phyloP scores from a whole-genome alignment of 2,797 vertebrate genomes.

The Microchirus variegatus region DNA sequence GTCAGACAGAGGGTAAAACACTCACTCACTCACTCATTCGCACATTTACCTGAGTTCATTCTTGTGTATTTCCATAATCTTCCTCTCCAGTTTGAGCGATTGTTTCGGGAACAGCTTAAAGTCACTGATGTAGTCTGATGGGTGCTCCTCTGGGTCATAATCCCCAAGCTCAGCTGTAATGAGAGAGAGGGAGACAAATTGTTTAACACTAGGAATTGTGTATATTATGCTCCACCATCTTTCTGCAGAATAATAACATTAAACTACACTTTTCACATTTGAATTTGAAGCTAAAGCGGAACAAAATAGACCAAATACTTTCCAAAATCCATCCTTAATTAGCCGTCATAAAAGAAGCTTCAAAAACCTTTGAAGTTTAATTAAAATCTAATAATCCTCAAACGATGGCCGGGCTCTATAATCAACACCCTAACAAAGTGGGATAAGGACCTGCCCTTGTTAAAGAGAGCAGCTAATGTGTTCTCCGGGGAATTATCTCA shows the following conservation, averaged over 20 bases:
- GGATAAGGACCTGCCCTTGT: slow-evolving; percentile 51
- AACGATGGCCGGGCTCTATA: slow-evolving; percentile 47
- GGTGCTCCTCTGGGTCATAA: slow-evolving; percentile 92
- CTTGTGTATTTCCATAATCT: slow-evolving; percentile 95
- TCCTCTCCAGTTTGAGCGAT: slow-evolving; percentile 94
- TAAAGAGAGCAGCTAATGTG: slow-evolving; percentile 61
- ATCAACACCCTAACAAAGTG: slow-evolving; percentile 52
- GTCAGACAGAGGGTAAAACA: slow-evolving; percentile 31
- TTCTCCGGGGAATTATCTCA: slow-evolving; percentile 61
- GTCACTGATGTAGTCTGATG: slow-evolving; percentile 93
- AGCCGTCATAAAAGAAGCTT: slow-evolving; percentile 21
- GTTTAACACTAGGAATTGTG: no score
- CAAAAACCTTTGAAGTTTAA: slow-evolving; percentile 53
- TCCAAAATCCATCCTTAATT: slow-evolving; percentile 47
- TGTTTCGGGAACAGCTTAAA: slow-evolving; percentile 98
- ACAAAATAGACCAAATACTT: no score
- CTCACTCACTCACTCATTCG: background rate
- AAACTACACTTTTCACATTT: no score
- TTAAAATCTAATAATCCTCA: slow-evolving; percentile 63
- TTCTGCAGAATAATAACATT: no score
- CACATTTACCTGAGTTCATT: slow-evolving; percentile 89
- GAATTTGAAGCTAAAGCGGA: no score
- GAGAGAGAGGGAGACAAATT: background rate
- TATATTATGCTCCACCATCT: no score
- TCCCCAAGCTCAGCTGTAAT: slow-evolving; percentile 93